A percentile compares a stretch with the other conserved stretches of the same genome.
phyloP scores from a whole-genome alignment of 2,888 invertebrate species.

The Podotricha telesiphe region DNA sequence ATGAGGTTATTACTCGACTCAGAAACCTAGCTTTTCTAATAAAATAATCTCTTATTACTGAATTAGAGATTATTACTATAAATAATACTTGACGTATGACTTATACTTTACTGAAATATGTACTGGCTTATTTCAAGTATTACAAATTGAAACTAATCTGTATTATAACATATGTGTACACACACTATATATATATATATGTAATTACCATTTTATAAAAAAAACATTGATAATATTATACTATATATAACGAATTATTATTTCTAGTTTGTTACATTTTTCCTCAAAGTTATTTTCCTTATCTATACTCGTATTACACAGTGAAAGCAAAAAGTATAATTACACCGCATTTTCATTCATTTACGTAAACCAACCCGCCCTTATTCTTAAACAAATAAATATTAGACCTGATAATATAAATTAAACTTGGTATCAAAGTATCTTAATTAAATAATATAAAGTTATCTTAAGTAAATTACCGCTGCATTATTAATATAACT shows the following conservation, averaged over 20 bases:
- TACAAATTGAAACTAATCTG: no score
- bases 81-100: no score
- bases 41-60: no score
- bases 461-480: no score
- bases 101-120: no score
- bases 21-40: no score
- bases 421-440: neutral
- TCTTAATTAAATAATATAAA: neutral
- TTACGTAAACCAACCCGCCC: neutral
- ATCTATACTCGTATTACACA: neutral
- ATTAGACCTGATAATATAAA: neutral
- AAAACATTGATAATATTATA: neutral
- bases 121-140: no score
- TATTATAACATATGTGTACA: no score
- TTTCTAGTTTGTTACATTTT: constrained; percentile 2
- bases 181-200: no score
- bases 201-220: neutral
- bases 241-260: neutral
- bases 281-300: constrained; percentile 7
- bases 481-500: no score
- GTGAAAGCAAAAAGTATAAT: constrained; percentile 12
- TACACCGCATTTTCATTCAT: neutral
- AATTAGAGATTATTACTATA: no score
- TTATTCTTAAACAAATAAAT: constrained; percentile 3
- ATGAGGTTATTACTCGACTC: no score